These are phyloP conservation scores for Sepioteuthis lessoniana DNA, from an alignment of 2,888 invertebrate genomes.

Conservation along the genomic window DNA sequence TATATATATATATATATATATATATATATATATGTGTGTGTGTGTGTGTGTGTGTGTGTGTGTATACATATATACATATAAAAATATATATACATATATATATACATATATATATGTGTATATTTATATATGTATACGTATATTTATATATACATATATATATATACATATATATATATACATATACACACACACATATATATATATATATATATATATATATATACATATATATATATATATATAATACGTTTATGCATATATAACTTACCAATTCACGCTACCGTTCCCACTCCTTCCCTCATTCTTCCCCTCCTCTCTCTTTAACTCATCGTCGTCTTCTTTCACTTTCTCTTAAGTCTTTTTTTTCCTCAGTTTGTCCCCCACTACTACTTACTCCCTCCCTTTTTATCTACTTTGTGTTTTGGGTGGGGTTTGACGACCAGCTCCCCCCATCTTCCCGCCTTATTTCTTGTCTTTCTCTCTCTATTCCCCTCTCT, in stretches of 20 bases:
- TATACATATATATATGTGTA: conserved; percentile 34
- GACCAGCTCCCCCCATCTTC: not conserved
- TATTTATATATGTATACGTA: conserved; percentile 1
- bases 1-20: conserved; percentile 23
- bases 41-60: not conserved
- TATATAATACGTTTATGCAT: not conserved
- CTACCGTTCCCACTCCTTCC: not conserved
- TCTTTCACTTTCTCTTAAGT: not conserved
- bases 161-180: conserved; percentile 38
- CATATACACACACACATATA: not conserved
- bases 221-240: not conserved
- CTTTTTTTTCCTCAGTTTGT: not conserved
- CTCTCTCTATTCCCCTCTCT: too few relatives aligned
- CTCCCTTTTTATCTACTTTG: not conserved
- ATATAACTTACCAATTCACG: not conserved
- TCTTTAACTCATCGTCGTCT: not conserved
- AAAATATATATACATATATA: not conserved
- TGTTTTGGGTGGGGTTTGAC: not conserved
- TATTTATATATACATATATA: conserved; percentile 37
- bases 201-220: conserved; percentile 10
- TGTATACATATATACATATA: not conserved
- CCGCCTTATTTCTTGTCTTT: not conserved
- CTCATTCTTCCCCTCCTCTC: not conserved
- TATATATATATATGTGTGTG: not conserved
- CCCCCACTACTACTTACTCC: not conserved